Evolutionary conservation across 2,113 vertebrate genomes (phyloP).

Genomic region (Dolichallabes microphthalmus): DNA sequence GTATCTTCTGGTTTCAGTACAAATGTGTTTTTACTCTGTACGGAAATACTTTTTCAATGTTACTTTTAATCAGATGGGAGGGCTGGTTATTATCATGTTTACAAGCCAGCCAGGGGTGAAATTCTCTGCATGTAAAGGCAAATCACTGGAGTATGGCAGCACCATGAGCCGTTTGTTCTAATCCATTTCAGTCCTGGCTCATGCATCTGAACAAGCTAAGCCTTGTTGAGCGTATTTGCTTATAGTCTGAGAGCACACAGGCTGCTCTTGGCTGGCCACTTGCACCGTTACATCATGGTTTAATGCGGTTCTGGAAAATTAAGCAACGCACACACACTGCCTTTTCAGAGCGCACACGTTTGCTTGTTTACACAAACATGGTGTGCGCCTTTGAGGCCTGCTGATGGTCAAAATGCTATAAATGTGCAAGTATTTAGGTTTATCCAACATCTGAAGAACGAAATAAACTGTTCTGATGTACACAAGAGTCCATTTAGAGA

Average conservation of each 20-base stretch:
- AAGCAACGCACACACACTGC: conserved; percentile 57
- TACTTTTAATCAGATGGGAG: not conserved
- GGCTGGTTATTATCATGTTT: not conserved
- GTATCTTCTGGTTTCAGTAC: too few relatives aligned
- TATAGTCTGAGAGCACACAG: conserved; percentile 61
- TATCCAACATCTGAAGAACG: not conserved
- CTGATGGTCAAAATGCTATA: conserved; percentile 22
- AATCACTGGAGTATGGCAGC: conserved; percentile 55
- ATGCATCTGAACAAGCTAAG: conserved; percentile 69
- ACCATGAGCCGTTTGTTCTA: conserved; percentile 63
- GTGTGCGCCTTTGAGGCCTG: not conserved
- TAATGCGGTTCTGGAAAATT: conserved; percentile 69
- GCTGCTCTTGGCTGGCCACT: conserved; percentile 63
- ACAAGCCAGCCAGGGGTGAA: conserved; percentile 15
- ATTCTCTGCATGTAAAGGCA: conserved; percentile 31
- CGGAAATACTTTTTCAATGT: not conserved
- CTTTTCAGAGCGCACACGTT: conserved; percentile 53
- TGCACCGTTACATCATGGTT: conserved; percentile 69
- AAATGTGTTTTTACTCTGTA: not conserved
- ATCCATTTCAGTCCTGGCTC: conserved; percentile 66
- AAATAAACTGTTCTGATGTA: not conserved
- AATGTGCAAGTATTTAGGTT: conserved; percentile 1
- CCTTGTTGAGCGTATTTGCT: conserved; percentile 73
- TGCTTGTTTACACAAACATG: conserved; percentile 40
- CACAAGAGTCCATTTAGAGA: not conserved